Base-by-base conservation (phyloP, 2,797 vertebrate genomes). In the Sebastes hubbsi region DNA sequence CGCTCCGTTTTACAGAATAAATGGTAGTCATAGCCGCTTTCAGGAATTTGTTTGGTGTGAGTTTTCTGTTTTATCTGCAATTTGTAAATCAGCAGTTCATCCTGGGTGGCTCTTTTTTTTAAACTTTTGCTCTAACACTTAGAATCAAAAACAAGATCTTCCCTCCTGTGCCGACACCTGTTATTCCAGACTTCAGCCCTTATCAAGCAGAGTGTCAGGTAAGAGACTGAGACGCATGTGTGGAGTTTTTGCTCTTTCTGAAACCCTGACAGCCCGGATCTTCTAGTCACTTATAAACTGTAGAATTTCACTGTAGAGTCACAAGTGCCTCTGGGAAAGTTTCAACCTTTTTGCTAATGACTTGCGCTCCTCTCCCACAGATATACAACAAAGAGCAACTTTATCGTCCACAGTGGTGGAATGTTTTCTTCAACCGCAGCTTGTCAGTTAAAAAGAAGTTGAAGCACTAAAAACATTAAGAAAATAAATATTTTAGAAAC, bases 91-190 rank as follows among this genome's bases (percentile, higher is more conserved):
- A 16, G n/a, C 1, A 30, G 8, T 59, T 67, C 5, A 5, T 20
- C 29, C 18, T 60, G 4, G 2, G 12, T 32, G 5, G 6, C 18
- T 9, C 6, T 65, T 29, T n/a, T 12, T 29, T 29, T 20, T 69
- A 24, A 29, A 1, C 34, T 81, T 7, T 27, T 80, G 7, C 55
- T 81, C 18, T 49, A 7, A 61, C 36, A 9, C 9, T 29, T 46
- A 95, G 94, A 84, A 65, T 91, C 18, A 83, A 85, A 89, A 80
- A 4, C 38, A 93, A 80, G 73, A 22, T 92, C 59, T 82, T 88
- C 8, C 93, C 91, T 69, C 90, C 91, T 3, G 87, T 95, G 34
- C 94, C 94, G 0, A 91, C 2, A 29, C 94, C 94, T 27, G 80
- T 94, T 18, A 89, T 95, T 68, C 76, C 64, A 75, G 68, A 88